Percentiles rank a stretch among this genome's conserved stretches.
Evolutionary conservation across 2,113 vertebrate species (phyloP).

Genomic region (Brachypteracias leptosomus): DNA sequence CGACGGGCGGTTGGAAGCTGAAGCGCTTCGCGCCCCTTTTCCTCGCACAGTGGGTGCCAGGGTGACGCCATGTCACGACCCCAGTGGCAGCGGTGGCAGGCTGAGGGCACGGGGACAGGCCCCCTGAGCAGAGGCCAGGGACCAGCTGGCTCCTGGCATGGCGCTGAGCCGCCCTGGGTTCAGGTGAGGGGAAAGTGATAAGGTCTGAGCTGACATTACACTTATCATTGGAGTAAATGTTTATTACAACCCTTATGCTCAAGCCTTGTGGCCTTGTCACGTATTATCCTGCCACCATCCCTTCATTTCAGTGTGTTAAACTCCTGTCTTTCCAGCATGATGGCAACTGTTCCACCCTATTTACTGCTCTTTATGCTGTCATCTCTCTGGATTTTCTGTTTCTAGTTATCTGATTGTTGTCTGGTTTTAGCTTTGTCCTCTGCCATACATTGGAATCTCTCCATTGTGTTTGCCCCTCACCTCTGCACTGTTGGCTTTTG

Average conservation of each 20-base stretch:
- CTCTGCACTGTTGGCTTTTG: neutral
- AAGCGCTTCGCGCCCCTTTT: rapidly evolving
- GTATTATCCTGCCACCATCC: rapidly evolving
- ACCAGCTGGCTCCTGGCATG: neutral
- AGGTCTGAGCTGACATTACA: neutral
- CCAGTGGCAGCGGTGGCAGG: neutral
- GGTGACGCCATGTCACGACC: rapidly evolving
- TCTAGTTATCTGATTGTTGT: neutral
- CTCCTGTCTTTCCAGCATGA: rapidly evolving
- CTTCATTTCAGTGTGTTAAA: neutral
- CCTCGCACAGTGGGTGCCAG: neutral
- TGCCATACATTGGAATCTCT: neutral
- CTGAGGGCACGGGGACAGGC: rapidly evolving
- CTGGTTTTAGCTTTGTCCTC: neutral
- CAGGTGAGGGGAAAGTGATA: too few species aligned
- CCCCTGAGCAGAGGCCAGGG: neutral
- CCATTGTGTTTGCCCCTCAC: neutral
- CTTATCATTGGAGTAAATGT: neutral
- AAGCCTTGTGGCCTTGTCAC: neutral
- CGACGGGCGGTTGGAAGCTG: neutral
- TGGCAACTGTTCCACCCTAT: rapidly evolving
- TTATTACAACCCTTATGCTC: neutral
- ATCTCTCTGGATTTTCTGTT: neutral
- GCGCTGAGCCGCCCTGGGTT: rapidly evolving
- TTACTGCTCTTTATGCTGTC: neutral